Base-by-base conservation (phyloP, 2,888 invertebrate genomes). In the Tenthredo scrophulariae region DNA sequence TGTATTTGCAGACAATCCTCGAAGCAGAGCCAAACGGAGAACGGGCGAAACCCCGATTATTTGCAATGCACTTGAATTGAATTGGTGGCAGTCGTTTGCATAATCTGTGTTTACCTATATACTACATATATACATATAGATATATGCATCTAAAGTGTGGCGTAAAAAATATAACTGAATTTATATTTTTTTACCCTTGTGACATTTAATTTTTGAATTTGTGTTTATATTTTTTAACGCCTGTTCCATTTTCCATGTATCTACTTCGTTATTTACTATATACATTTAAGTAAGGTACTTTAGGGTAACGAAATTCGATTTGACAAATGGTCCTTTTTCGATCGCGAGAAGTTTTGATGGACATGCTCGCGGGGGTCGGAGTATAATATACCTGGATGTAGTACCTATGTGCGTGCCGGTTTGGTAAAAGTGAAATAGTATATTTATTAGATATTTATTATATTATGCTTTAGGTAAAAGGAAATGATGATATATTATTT, bases 61-160 rank as follows among this genome's bases (percentile, higher is more conserved):
- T 92, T 92, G 92, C 91, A 91, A 89, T 91, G 92, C 92, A 92
- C 67, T 83, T 65, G 70, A 83, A 83, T 67, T 26, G 92, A 92
- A 92, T 92, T 92, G 92, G 91, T 90, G 90, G 91, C 26, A 70
- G 43, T 91, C 89, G 92, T 92, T 92, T 92, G 92, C 92, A 92
- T 92, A 92, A 92, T 92, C 91, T 89, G 87, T 90, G 87, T 88
- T 79, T 82, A 82, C 43, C 43, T 43, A 58, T 46, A n/a, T 37
- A 54, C n/a, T 54, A 33, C 37, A 33, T 58, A 37, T 22, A 0
- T 13, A 1, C 10, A 26, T 62, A 62, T 62, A 62, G 62, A 26
- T 22, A 26, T 62, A 62, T 26, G 22, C 26, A 62, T 62, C 62
- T 62, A 62, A 3, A 62, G 26, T 62, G 26, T 62, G 62, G 26